Conservation (phyloP, 2,888 invertebrate species). For the Oscheius myriophilus region DNA sequence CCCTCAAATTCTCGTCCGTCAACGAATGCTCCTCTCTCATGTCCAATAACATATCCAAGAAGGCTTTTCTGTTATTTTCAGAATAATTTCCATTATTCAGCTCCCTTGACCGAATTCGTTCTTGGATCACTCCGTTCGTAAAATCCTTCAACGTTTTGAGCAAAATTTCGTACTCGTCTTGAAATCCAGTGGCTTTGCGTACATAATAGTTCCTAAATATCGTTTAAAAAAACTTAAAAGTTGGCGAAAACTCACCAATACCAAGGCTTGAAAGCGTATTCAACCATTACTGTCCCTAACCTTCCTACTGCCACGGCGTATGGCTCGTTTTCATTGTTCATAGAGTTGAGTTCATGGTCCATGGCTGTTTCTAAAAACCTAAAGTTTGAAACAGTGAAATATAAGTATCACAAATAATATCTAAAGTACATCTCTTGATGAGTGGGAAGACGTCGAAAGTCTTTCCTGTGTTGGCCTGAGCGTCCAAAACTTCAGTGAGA, state of each 20-base stretch:
- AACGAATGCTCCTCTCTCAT: conserved; percentile 70
- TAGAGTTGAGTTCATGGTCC: conserved; percentile 61
- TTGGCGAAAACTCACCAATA: too few relatives aligned
- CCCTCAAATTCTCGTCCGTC: conserved; percentile 72
- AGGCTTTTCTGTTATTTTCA: conserved; percentile 63
- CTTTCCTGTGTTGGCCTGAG: conserved; percentile 57
- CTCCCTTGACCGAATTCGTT: background rate
- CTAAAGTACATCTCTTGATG: conserved; percentile 74
- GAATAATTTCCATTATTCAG: background rate
- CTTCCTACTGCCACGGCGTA: conserved; percentile 59
- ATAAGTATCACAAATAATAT: conserved; percentile 72
- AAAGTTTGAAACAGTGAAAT: too few relatives aligned
- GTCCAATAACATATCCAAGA: conserved; percentile 73
- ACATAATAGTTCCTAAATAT: background rate
- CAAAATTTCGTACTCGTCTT: background rate
- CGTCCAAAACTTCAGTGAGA: conserved; percentile 70
- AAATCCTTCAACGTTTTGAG: background rate
- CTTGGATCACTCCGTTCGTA: background rate
- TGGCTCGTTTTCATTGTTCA: conserved; percentile 49
- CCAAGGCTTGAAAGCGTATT: conserved; percentile 11
- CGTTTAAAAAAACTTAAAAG: background rate
- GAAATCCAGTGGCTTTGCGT: background rate
- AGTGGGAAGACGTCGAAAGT: conserved; percentile 73
- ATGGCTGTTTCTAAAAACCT: conserved; percentile 66
- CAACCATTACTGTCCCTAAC: conserved; percentile 29